Evolutionary conservation across 2,888 invertebrate genomes (phyloP), one percentile per base, ranked within the genome.

Genomic region (Onchidella celtica): DNA sequence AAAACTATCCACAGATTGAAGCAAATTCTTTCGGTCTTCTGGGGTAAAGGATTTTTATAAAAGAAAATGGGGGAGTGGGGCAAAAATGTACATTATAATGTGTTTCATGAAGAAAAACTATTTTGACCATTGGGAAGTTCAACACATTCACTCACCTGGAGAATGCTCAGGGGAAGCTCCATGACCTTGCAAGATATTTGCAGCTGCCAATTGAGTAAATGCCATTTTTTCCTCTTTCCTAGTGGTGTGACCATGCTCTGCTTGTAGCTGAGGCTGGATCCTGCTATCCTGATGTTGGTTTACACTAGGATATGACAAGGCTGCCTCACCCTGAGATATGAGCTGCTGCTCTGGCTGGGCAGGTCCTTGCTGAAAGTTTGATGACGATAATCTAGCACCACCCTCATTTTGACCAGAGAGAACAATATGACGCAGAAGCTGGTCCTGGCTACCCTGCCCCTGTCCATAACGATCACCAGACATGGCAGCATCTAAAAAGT

Each of bases 401-500:
- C 6, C 68, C 27, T 77, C 68, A 77, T 29, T 32, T 55, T 68
- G n/a, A 29, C 32, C 32, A 47, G 57, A 57, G 32, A 73, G 34
- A 36, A 55, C 34, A 57, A 57, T 55, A 59, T 59, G 59, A 59
- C 61, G 59, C 2, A 73, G 34, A 59, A 57, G 73, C 11, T 73
- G 73, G 27, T 61, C 61, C 68, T 36, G 40, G 3, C 36, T 57
- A 77, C 36, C 32, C 63, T 68, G 66, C 27, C 75, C 75, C 32
- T 59, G 59, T 29, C 65, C 75, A 57, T 36, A 77, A 17, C n/a
- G 55, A 55, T 77, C 77, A 55, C 65, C 57, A 68, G 77, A 77
- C 77, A 77, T 77, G 66, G 24, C 77, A 68, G 57, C 77, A 77
- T 68, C 77, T 68, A n/a, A 9, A 57, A 17, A 76, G 11, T 36